phyloP scores from a whole-genome alignment of 2,113 vertebrate genomes.

The Lutjanus erythropterus region DNA sequence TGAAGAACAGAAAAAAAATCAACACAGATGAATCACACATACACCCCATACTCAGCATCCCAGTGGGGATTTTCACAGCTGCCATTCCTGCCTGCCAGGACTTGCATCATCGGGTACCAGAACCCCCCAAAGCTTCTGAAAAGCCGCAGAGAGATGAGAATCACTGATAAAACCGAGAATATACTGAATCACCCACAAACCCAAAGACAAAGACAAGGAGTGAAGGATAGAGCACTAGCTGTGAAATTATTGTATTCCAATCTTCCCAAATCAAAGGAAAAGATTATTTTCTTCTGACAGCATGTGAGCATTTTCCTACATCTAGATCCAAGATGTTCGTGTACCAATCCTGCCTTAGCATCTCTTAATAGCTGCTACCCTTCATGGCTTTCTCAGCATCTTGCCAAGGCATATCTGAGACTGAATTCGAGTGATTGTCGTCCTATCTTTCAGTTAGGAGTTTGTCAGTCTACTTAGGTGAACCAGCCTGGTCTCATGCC shows the following conservation, averaged over 20 bases:
- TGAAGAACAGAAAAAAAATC: slow-evolving; percentile 6
- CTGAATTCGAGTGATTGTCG: too few relatives aligned
- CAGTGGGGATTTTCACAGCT: slow-evolving; percentile 50
- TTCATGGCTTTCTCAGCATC: background rate
- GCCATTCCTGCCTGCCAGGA: slow-evolving; percentile 54
- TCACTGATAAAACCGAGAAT: slow-evolving; percentile 17
- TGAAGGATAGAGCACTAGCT: background rate
- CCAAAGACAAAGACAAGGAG: slow-evolving; percentile 10
- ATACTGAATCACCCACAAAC: slow-evolving; percentile 24
- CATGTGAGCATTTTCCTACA: slow-evolving; percentile 7
- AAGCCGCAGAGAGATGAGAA: slow-evolving; percentile 39
- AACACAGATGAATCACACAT: background rate
- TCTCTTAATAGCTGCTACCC: background rate
- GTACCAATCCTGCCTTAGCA: background rate
- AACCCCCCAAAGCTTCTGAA: slow-evolving; percentile 34
- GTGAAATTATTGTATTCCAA: slow-evolving; percentile 12
- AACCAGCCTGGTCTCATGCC: too few relatives aligned
- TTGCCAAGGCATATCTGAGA: too few relatives aligned
- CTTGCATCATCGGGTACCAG: slow-evolving; percentile 58
- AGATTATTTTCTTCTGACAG: background rate
- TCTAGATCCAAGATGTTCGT: slow-evolving; percentile 14
- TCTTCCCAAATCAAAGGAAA: background rate
- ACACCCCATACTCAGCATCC: slow-evolving; percentile 24
- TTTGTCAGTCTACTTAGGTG: too few relatives aligned
- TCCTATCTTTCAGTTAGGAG: too few relatives aligned